Percentiles rank a stretch among this genome's conserved stretches.
These are phyloP conservation scores for Alitta virens DNA, from an alignment of 2,888 invertebrate species.

Conservation along the genomic window DNA sequence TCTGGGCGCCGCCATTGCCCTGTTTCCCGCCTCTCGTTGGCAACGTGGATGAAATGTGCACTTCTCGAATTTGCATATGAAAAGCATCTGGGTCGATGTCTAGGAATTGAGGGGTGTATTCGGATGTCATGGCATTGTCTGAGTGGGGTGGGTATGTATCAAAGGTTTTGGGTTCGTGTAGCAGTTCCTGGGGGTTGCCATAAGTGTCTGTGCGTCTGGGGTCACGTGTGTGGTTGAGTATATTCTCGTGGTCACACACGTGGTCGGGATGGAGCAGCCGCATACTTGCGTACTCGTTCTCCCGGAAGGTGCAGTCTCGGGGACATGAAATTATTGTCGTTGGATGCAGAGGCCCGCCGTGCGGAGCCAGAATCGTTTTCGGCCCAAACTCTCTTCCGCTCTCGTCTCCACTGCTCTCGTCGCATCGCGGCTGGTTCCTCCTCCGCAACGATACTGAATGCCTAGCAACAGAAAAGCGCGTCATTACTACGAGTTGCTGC, in stretches of 20 bases:
- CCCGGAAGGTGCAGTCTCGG: background rate
- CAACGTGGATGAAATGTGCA: background rate
- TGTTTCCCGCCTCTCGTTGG: background rate
- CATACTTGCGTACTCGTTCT: background rate
- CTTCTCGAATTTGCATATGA: background rate
- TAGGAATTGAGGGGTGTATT: background rate
- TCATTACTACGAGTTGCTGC: background rate
- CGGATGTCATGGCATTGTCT: background rate
- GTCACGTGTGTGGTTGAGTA: background rate
- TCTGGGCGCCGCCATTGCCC: too few relatives aligned
- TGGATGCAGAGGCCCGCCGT: background rate
- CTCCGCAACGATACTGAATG: background rate
- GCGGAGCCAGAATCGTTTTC: too few relatives aligned
- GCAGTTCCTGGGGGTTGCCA: background rate
- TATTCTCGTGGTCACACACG: background rate
- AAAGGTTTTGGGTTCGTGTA: background rate
- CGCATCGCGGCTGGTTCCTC: background rate
- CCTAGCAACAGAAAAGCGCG: background rate
- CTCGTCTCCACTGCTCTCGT: background rate
- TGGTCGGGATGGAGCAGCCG: background rate
- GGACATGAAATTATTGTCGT: background rate
- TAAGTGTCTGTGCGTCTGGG: background rate
- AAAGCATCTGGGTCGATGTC: background rate
- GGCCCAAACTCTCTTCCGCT: background rate
- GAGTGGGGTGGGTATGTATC: background rate